phyloP scores from a whole-genome alignment of 2,888 invertebrate species.

The Hypena proboscidalis region DNA sequence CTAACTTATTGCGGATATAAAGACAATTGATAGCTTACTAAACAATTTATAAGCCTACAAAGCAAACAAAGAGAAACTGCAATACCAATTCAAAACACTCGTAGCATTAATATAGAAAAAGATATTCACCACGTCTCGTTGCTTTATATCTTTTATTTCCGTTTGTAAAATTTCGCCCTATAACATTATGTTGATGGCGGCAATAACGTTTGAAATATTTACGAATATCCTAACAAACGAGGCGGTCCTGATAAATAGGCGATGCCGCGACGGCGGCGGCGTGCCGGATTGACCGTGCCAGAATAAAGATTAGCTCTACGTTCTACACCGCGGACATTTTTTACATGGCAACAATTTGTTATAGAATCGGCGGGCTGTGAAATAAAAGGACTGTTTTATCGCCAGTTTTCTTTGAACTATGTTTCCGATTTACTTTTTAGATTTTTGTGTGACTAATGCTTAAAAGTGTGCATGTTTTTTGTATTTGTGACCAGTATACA shows the following conservation, averaged over 20 bases:
- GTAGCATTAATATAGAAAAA: slow-evolving; percentile 69
- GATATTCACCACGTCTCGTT: slow-evolving; percentile 68
- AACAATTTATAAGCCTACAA: slow-evolving; percentile 16
- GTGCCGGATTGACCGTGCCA: slow-evolving; percentile 75
- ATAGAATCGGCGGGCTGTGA: slow-evolving; percentile 23
- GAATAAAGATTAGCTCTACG: slow-evolving; percentile 67
- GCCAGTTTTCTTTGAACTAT: slow-evolving; percentile 4
- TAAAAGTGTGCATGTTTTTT: too few species aligned
- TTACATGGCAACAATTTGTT: slow-evolving; percentile 49
- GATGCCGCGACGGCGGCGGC: too few species aligned
- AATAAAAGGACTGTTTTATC: slow-evolving; percentile 9
- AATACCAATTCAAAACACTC: slow-evolving; percentile 25
- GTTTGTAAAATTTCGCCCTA: slow-evolving; percentile 82
- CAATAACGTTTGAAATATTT: slow-evolving; percentile 84
- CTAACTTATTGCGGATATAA: slow-evolving; percentile 10
- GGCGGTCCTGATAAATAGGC: slow-evolving; percentile 75
- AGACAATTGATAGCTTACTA: slow-evolving; percentile 11
- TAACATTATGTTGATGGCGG: slow-evolving; percentile 84
- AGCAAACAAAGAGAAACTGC: slow-evolving; percentile 34
- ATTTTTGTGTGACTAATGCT: too few species aligned
- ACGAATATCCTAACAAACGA: slow-evolving; percentile 83
- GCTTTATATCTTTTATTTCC: slow-evolving; percentile 81
- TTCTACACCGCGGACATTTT: slow-evolving; percentile 49
- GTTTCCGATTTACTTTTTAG: not conserved
- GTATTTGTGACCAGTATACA: too few species aligned